Conservation (phyloP, 2,113 vertebrate species). For the Percopsis transmontana region DNA sequence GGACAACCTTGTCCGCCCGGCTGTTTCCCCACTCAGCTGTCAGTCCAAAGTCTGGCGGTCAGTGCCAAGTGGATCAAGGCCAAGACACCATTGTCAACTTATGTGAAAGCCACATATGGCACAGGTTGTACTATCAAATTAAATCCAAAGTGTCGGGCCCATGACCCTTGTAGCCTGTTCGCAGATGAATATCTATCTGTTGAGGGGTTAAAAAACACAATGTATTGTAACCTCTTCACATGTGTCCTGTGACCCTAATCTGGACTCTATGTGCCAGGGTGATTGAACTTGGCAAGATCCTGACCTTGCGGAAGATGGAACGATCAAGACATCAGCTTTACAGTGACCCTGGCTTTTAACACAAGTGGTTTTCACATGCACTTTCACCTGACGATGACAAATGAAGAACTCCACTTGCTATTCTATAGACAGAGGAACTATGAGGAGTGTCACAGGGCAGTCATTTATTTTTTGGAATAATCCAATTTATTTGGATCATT, state of each 20-base stretch:
- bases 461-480: constrained; percentile 9
- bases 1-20: constrained; percentile 43
- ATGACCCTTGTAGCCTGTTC: constrained; percentile 38
- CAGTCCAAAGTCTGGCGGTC: not conserved
- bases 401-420: constrained; percentile 28
- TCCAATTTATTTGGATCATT: not conserved
- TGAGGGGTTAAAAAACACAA: constrained; percentile 8
- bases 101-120: constrained; percentile 19
- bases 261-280: constrained; percentile 13
- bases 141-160: constrained; percentile 38
- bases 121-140: constrained; percentile 34
- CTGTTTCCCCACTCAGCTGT: not conserved
- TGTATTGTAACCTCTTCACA: constrained; percentile 10
- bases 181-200: constrained; percentile 47
- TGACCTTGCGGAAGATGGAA: constrained; percentile 51
- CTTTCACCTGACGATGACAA: constrained; percentile 34
- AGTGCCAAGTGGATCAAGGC: constrained; percentile 5
- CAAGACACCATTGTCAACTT: constrained; percentile 6
- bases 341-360: constrained; percentile 56
- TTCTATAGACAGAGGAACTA: constrained; percentile 23
- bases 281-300: constrained; percentile 54
- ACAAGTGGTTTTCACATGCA: constrained; percentile 41
- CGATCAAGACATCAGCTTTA: constrained; percentile 29
- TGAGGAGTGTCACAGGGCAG: constrained; percentile 3
- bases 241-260: constrained; percentile 31